These are phyloP conservation scores for Ricordea florida DNA, from an alignment of 92 coral and sea anemone genomes.

Conservation along the genomic window DNA sequence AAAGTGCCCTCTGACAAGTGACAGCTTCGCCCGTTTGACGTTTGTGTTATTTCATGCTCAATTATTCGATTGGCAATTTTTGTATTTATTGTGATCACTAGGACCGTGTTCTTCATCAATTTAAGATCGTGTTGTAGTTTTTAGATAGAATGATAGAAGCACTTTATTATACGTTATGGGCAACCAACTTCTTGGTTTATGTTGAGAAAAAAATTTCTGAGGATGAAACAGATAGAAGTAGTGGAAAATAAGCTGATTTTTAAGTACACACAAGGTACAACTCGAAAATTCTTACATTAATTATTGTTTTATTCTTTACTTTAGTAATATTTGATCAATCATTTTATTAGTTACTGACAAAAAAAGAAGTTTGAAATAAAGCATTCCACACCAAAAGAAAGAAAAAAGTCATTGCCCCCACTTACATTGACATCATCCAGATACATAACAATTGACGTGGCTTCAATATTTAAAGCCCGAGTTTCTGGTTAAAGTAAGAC, in stretches of 20 bases:
- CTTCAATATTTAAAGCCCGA: neutral
- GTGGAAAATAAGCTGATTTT: slow-evolving; percentile 4
- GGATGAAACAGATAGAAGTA: neutral
- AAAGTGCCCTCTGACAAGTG: slow-evolving; percentile 3
- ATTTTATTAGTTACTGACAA: neutral
- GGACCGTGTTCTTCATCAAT: slow-evolving; percentile 12
- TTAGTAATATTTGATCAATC: neutral
- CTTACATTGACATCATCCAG: neutral
- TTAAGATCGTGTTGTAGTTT: slow-evolving; percentile 4
- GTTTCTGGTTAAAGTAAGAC: neutral
- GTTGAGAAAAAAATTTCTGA: neutral
- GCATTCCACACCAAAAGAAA: neutral
- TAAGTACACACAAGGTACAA: neutral
- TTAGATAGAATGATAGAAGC: neutral
- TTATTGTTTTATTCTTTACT: neutral
- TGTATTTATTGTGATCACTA: neutral
- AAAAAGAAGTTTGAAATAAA: slow-evolving; percentile 4
- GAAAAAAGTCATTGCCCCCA: neutral
- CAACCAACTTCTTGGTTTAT: neutral
- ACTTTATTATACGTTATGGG: neutral
- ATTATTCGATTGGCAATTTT: neutral
- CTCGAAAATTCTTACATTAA: neutral
- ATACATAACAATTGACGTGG: neutral
- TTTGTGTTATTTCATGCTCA: slow-evolving; percentile 2
- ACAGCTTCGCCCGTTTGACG: too few relatives aligned